These are phyloP conservation scores for Proterorhinus semilunaris DNA, from an alignment of 2,113 vertebrate species.

Conservation along the genomic window DNA sequence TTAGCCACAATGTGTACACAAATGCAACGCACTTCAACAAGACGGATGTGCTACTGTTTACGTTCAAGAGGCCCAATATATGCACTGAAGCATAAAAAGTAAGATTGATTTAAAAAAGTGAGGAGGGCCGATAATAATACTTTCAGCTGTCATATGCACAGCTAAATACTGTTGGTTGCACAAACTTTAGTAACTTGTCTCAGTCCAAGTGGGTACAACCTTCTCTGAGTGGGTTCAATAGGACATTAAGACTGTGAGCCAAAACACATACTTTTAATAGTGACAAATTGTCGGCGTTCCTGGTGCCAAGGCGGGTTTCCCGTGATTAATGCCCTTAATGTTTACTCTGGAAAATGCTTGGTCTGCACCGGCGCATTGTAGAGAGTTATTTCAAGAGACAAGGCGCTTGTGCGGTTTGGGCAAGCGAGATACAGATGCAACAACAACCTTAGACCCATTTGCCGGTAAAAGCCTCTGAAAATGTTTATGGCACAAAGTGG, in stretches of 20 bases:
- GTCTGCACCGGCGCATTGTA: neutral
- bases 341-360: neutral
- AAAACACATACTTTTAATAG: conserved; percentile 9
- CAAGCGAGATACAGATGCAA: neutral
- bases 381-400: neutral
- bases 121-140: too few relatives aligned
- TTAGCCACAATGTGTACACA: too few relatives aligned
- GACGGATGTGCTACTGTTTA: too few relatives aligned
- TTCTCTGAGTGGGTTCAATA: neutral
- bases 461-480: neutral
- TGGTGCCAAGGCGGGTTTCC: neutral
- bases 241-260: neutral
- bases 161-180: neutral
- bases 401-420: neutral
- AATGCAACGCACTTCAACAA: too few relatives aligned
- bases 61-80: too few relatives aligned
- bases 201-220: neutral
- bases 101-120: too few relatives aligned
- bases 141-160: too few relatives aligned
- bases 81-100: too few relatives aligned
- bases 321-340: conserved; percentile 2
- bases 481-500: neutral
- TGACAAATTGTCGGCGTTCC: neutral
- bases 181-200: neutral
- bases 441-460: neutral